Base-by-base conservation (phyloP, 2,113 vertebrate species). In the Eudorcas thomsonii region DNA sequence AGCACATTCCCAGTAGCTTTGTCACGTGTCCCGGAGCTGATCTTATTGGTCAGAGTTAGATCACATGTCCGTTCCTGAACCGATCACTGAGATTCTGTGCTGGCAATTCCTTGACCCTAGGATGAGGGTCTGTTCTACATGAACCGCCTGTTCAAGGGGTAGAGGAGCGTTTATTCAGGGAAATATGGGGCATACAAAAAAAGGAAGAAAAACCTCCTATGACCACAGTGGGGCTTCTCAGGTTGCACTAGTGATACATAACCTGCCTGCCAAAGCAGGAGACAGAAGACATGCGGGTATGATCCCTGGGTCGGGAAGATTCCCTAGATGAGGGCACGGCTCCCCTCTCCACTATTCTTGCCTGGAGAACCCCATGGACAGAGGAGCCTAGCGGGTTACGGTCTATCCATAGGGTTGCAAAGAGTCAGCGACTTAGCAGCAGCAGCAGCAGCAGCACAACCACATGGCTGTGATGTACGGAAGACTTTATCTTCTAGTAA, bases 71-170 rank as follows among this genome's bases (percentile, higher is more conserved):
- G 11, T 52, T 88, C 80, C 45, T 67, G 13, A 64, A 23, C 74
- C 78, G 62, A 2, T 78, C 59, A 11, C 57, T 74, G 50, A 60
- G 9, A n/a, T 52, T 86, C 67, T 78, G 0, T 64, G 13, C 4
- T 59, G 57, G 26, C 23, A 39, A 17, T 50, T 90, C 26, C n/a
- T 81, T 9, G 33, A 30, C 43, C 48, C 5, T 33, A 48, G 74
- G 23, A 28, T 26, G 28, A 4, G 43, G 6, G 33, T 83, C 6
- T 15, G 7, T 6, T 45, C 36, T 13, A 23, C 2, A 7, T 11
- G 6, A 43, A 30, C 28, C 60, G 0, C n/a, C 1, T 3, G 0
- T 36, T 74, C n/a, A 39, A 71, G n/a, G 67, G 33, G 1, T 7
- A 48, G 36, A 43, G 19, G 13, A 43, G 11, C 2, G 0, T 60